Base-by-base conservation (phyloP, 2,113 vertebrate genomes). In the Python bivittatus region DNA sequence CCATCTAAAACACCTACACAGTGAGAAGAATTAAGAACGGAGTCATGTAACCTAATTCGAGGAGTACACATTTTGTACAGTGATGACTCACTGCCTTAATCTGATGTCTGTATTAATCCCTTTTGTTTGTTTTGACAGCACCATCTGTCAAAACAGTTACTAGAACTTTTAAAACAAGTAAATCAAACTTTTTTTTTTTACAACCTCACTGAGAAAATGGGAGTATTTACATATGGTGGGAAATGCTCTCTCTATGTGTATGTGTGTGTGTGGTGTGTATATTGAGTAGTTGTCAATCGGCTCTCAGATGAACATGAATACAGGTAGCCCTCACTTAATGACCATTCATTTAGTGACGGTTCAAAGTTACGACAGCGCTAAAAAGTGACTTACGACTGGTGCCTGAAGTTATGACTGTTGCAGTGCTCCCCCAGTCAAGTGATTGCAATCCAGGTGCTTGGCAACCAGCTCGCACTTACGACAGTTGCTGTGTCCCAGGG, bases 121-220 rank as follows among this genome's bases (percentile, higher is more conserved):
- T 38, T 64, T 92, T 88, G 68, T 92, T 88, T 92, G 68, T 60
- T 86, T 88, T 92, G 91, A 92, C 86, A 88, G 42, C 54, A 33
- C 58, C 60, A 42, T 84, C 64, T 29, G 33, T 92, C 56, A 84
- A 92, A 92, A 57, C 61, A 57, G 38, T 83, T 48, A 48, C 86
- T 92, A 42, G 53, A 92, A 92, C 57, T 88, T 83, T 57, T 88
- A 88, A 88, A 88, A 61, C 1, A 91, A 25, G 9, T 54, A 52
- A 48, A 91, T 52, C 60, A n/a, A 58, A 48, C 58, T 38, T 57
- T n/a, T 1, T 2, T 84, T 79, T 83, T 60, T 79, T 48, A 48
- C 48, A 3, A 42, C 56, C n/a, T 44, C 3, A 13, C 15, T 84
- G 23, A 42, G 12, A 79, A 22, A 56, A 72, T 57, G 48, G 6